Evolutionary conservation across 2,113 vertebrate genomes (phyloP).

Genomic region (Nerophis ophidion): DNA sequence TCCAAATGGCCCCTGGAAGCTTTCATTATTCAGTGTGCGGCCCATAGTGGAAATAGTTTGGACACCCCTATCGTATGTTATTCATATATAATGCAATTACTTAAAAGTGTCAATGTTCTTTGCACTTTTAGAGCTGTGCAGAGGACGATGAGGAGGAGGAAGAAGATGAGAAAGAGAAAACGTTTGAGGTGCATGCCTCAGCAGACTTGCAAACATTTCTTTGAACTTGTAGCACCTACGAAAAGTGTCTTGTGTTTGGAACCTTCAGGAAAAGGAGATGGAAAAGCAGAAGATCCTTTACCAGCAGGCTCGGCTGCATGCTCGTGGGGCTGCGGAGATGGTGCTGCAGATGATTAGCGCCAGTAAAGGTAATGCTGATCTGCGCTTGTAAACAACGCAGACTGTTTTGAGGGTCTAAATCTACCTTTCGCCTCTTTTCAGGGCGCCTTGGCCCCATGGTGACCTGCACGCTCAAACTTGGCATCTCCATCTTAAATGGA

Average conservation of each 20-base stretch:
- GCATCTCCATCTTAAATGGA: conserved; percentile 93
- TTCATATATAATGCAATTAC: not conserved
- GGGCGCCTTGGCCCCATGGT: conserved; percentile 90
- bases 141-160: conserved; percentile 85
- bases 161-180: conserved; percentile 89
- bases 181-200: conserved; percentile 82
- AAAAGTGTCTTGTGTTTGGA: not conserved
- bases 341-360: conserved; percentile 97
- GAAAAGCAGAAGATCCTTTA: conserved; percentile 97
- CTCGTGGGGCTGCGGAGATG: conserved; percentile 95
- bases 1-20: too few species aligned
- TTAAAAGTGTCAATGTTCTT: not conserved
- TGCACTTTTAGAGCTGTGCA: conserved; percentile 69
- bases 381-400: not conserved
- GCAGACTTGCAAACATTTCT: not conserved
- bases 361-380: conserved; percentile 80
- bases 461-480: conserved; percentile 91
- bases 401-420: not conserved
- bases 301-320: conserved; percentile 93
- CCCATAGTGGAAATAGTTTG: too few species aligned
- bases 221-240: not conserved
- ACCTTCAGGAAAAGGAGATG: conserved; percentile 92
- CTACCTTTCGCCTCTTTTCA: conserved; percentile 36
- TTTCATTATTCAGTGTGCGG: too few species aligned
- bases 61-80: not conserved